Base-by-base conservation (phyloP, 1,140 invertebrate genomes). In the Drosophila sechellia region DNA sequence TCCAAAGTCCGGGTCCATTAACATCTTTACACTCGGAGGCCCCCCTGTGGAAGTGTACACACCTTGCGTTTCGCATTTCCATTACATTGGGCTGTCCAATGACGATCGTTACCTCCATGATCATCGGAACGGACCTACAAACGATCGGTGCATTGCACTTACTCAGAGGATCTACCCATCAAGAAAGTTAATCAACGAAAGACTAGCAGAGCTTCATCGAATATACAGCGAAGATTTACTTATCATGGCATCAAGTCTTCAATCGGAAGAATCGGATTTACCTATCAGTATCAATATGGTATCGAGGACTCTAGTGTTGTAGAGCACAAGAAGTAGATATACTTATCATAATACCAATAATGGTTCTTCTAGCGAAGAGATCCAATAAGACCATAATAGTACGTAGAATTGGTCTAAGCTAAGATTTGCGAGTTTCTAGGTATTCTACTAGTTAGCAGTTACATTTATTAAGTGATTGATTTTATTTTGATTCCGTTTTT, bases 1-100 rank as follows among this genome's bases (percentile, higher is more conserved):
- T 70, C 68, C 64, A 70, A 70, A 70, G 64, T 70, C 42, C 50
- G 46, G 13, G n/a, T 20, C 50, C 43, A 70, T 70, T 56, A 70
- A 20, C 64, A 70, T 49, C 20, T 49, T 34, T 34, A 56, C 42
- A 65, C 43, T 49, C 25, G 39, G 10, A 8, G 54, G 5, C 53
- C 39, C 39, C 37, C 11, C 6, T 2, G n/a, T 42, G 4, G 39
- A 13, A 2, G 39, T 8, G n/a, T 31, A 50, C 46, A 50, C 64
- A 65, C 64, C 64, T 69, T 70, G 66, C 66, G 68, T 64, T 70
- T 48, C 15, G 50, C 34, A 35, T 42, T 60, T 17, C 63, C 50
- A 49, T 46, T 42, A 40, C 53, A 40, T 42, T 22, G 20, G 11
- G 55, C 25, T 56, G 25, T 13, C 40, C 25, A 40, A n/a, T 37